phyloP scores from a whole-genome alignment of 2,113 vertebrate genomes.

The Cacatua alba region DNA sequence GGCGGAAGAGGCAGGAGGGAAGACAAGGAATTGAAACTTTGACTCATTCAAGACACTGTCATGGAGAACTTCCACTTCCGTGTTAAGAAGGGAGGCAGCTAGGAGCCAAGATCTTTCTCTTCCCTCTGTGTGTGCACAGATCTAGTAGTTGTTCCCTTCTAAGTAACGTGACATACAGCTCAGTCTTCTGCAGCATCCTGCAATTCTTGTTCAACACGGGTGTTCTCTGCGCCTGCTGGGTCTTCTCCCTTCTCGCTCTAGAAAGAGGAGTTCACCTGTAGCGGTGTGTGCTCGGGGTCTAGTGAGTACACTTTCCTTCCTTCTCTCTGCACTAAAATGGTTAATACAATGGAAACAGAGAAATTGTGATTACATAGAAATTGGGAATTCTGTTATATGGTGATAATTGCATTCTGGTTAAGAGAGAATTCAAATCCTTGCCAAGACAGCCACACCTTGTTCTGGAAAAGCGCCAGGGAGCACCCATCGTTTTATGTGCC shows the following conservation, averaged over 20 bases:
- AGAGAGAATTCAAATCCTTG: background rate
- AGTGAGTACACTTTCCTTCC: background rate
- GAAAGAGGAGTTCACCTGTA: background rate
- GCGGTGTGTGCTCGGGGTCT: background rate
- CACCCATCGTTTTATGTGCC: background rate
- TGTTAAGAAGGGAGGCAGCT: background rate
- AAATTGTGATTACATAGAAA: background rate
- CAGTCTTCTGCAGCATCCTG: background rate
- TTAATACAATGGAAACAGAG: background rate
- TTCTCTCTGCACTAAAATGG: background rate
- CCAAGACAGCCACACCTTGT: background rate
- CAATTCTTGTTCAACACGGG: background rate
- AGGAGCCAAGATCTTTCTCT: background rate
- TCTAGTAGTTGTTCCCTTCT: background rate
- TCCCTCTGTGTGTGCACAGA: background rate
- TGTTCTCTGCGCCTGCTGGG: background rate
- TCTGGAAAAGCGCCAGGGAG: background rate
- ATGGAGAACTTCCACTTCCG: background rate
- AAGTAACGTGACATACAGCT: background rate
- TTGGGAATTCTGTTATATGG: background rate
- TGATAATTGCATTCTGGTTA: background rate
- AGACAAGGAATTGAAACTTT: background rate
- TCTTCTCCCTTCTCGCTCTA: background rate
- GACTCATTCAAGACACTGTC: background rate
- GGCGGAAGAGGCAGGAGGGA: background rate